Evolutionary conservation across 2,888 invertebrate genomes (phyloP).

Genomic region (Amphiduros pacificus): DNA sequence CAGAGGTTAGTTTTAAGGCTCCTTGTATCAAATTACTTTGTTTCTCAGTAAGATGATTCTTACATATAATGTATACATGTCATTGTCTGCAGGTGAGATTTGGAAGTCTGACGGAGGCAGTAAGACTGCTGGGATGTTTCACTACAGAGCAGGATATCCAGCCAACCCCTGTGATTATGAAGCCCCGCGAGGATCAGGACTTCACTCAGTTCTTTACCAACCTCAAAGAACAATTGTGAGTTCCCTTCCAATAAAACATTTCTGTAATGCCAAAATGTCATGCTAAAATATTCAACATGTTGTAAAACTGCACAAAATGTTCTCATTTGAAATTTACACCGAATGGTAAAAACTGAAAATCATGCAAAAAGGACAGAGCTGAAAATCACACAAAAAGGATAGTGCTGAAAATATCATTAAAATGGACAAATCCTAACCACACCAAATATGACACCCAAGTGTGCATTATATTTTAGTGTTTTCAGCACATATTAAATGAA

Average conservation of each 20-base stretch:
- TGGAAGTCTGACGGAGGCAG: slow-evolving; percentile 89
- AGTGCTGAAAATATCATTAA: not conserved
- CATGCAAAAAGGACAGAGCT: not conserved
- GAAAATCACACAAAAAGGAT: not conserved
- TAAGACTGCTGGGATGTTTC: slow-evolving; percentile 91
- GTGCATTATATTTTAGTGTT: too few relatives aligned
- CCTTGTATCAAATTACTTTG: not conserved
- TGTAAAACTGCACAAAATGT: too few relatives aligned
- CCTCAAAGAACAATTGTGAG: slow-evolving; percentile 39
- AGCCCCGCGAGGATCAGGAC: slow-evolving; percentile 19
- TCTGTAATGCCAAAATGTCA: too few relatives aligned
- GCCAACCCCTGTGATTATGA: slow-evolving; percentile 1
- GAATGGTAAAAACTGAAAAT: slow-evolving; percentile 35
- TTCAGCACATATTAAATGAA: too few relatives aligned
- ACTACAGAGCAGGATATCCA: slow-evolving; percentile 30
- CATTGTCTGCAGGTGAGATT: slow-evolving; percentile 76
- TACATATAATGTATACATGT: not conserved
- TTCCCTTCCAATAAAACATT: too few relatives aligned
- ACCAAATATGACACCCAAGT: not conserved
- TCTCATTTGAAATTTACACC: too few relatives aligned
- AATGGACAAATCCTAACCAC: not conserved
- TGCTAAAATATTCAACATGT: too few relatives aligned
- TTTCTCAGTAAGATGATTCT: not conserved
- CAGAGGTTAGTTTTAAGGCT: slow-evolving; percentile 71
- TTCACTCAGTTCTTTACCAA: slow-evolving; percentile 48